Base-by-base conservation (phyloP, 1,140 invertebrate species). In the Caenorhabditis inopinata region DNA sequence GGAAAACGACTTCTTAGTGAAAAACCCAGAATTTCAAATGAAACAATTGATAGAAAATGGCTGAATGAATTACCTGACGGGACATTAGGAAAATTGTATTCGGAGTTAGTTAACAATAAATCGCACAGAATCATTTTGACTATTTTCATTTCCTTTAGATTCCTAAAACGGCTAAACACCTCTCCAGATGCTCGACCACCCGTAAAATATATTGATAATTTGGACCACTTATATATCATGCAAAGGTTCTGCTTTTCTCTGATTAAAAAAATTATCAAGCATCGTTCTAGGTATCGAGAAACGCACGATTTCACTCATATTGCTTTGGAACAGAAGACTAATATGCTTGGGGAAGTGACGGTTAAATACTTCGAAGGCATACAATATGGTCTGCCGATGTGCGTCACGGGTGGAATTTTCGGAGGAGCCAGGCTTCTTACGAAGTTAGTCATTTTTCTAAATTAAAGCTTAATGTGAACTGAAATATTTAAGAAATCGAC, bases 351-450 rank as follows among this genome's bases (percentile, higher is more conserved):
- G 87, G 93, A 96, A 91, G 78, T 97, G 18, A 92, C 94, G 7
- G 94, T 99, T 5, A 99, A 99, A 90, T 98, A 96, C 95, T 92
- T 98, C 76, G 97, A 99, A 92, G 96, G 92, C 7, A 92, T 98
- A 53, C 95, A 96, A 90, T 94, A 93, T 18, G 92, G 91, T 75
- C 89, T 97, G 32, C 95, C 95, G 1, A 96, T 97, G 95, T 96
- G 94, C 87, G 90, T 94, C 62, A 91, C 92, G 80, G 95, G 93
- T 46, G 94, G 93, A 0, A 91, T 96, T 75, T 95, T 96, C 91
- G 95, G 95, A 21, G 93, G 95, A 16, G 90, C 92, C 9, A 90
- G 94, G 83, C 90, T 96, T n/a, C 25, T 78, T 1, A 77, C 32
- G 11, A 83, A 84, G 83, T 84, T 29, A 76, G 73, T n/a, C 27